These are phyloP conservation scores for Holothuria glaberrima DNA, from an alignment of 35 echinoderm and acorn worm species.

Conservation along the genomic window DNA sequence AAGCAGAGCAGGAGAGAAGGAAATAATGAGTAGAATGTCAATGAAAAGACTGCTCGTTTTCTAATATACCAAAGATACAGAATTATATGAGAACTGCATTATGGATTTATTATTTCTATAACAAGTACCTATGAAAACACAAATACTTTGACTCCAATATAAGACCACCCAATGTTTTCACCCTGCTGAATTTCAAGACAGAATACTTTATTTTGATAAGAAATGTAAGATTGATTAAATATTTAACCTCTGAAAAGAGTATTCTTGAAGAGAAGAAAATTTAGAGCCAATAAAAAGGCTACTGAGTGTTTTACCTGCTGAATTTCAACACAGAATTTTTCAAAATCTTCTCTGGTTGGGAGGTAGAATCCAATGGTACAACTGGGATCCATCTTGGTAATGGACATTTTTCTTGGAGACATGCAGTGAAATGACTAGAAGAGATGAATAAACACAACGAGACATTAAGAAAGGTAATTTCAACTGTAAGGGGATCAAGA, in stretches of 20 bases:
- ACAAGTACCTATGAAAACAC: too few species aligned
- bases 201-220: too few species aligned
- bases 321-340: slow-evolving; percentile 76
- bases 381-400: slow-evolving; percentile 97
- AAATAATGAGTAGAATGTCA: too few species aligned
- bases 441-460: not conserved
- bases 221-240: not conserved
- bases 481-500: too few species aligned
- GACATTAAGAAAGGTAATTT: not conserved
- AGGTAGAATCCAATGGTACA: slow-evolving; percentile 98
- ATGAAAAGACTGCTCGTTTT: too few species aligned
- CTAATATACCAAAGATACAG: too few species aligned
- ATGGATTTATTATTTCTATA: too few species aligned
- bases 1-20: too few species aligned
- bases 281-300: not conserved
- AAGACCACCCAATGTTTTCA: too few species aligned
- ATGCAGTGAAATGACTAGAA: slow-evolving; percentile 95
- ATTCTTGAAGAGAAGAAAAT: not conserved
- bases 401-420: slow-evolving; percentile 95
- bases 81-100: too few species aligned
- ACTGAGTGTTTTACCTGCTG: slow-evolving; percentile 53
- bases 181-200: too few species aligned
- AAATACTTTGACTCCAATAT: too few species aligned
- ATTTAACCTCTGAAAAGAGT: not conserved
- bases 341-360: slow-evolving; percentile 85